Percentiles rank a stretch among this genome's conserved stretches.
phyloP scores from a whole-genome alignment of 2,113 vertebrate species.

The Oryzias celebensis region DNA sequence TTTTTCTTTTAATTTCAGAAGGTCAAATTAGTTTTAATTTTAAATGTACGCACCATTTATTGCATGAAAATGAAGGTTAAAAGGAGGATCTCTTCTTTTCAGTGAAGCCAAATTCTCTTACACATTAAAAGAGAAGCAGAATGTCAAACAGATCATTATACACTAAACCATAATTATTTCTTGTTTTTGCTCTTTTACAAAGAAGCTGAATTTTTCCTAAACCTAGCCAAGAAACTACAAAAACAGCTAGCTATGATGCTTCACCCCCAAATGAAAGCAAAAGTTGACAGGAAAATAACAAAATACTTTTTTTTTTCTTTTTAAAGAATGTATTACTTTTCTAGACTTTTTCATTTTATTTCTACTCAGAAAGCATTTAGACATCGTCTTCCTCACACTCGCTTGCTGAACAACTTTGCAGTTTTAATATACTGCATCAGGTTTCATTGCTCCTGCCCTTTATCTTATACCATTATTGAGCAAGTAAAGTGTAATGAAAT shows the following conservation, averaged over 20 bases:
- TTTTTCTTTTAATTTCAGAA: background rate
- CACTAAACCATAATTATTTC: too few species aligned
- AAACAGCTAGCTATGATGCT: too few species aligned
- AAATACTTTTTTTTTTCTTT: too few species aligned
- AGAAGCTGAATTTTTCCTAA: too few species aligned
- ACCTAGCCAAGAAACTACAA: too few species aligned
- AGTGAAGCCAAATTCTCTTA: background rate
- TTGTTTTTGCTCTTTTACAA: too few species aligned
- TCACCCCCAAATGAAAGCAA: too few species aligned
- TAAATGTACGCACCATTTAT: background rate
- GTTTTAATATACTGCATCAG: conserved; percentile 39
- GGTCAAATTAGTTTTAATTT: background rate
- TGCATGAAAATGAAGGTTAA: background rate
- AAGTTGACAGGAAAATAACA: too few species aligned
- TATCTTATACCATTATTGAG: conserved; percentile 39
- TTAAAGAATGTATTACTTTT: background rate
- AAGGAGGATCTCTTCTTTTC: background rate
- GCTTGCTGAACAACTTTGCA: conserved; percentile 27
- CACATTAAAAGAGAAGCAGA: too few species aligned
- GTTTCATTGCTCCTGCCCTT: conserved; percentile 34
- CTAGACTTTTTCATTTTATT: background rate
- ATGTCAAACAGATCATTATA: too few species aligned
- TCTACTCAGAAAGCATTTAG: background rate
- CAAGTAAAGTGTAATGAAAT: conserved; percentile 57
- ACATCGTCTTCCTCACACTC: conserved; percentile 7